A percentile compares a stretch with the other conserved stretches of the same genome.
phyloP scores from a whole-genome alignment of 2,888 invertebrate genomes.

The Cephus runcator region DNA sequence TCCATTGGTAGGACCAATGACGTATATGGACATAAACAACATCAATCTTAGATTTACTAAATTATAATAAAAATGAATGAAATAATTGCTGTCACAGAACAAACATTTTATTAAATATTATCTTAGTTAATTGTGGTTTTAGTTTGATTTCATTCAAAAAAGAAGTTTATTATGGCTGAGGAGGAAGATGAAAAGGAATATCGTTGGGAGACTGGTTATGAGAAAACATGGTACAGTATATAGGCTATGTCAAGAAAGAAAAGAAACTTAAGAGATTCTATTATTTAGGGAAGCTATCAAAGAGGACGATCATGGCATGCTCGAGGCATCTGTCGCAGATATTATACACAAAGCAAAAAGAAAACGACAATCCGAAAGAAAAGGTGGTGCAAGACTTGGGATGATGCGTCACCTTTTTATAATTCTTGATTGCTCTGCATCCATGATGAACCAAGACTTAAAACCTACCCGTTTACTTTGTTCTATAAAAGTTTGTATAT shows the following conservation, averaged over 20 bases:
- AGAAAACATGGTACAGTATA: conserved; percentile 86
- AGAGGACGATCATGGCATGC: conserved; percentile 93
- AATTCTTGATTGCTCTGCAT: conserved; percentile 91
- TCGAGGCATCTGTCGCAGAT: conserved; percentile 91
- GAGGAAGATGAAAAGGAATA: conserved; percentile 88
- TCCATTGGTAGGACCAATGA: neutral
- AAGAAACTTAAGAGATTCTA: conserved; percentile 16
- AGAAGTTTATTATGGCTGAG: conserved; percentile 72
- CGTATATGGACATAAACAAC: neutral
- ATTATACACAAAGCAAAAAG: conserved; percentile 91
- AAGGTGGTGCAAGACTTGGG: conserved; percentile 86
- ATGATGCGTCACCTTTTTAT: conserved; percentile 98
- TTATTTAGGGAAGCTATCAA: conserved; percentile 88
- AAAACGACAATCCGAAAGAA: conserved; percentile 77
- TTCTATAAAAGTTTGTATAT: conserved; percentile 78
- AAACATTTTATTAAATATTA: neutral
- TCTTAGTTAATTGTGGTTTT: neutral
- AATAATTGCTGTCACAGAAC: neutral
- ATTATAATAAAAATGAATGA: neutral
- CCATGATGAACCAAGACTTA: conserved; percentile 94
- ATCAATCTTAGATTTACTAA: neutral
- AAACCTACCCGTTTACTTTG: conserved; percentile 92
- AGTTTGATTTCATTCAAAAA: neutral
- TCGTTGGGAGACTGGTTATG: conserved; percentile 95
- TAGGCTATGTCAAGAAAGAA: conserved; percentile 6